A percentile compares a stretch with the other conserved stretches of the same genome.
These are phyloP conservation scores for Morus bassanus DNA, from an alignment of 2,797 vertebrate species.

Conservation along the genomic window DNA sequence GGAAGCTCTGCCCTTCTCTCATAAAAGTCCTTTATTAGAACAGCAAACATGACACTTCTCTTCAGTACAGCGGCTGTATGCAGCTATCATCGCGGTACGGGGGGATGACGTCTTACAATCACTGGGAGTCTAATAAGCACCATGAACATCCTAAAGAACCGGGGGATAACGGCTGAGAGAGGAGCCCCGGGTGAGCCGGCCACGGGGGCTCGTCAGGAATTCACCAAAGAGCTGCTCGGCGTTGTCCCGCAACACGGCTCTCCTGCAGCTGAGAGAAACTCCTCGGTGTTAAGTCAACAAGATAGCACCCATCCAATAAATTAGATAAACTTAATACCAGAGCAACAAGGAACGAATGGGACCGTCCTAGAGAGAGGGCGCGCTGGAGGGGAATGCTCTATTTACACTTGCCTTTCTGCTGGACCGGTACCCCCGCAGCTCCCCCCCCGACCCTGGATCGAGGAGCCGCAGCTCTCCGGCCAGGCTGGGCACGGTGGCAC, in stretches of 20 bases:
- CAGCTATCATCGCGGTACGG: conserved; percentile 70
- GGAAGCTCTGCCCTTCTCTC: conserved; percentile 45
- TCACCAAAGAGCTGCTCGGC: conserved; percentile 60
- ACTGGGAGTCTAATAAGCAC: conserved; percentile 78
- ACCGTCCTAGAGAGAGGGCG: conserved; percentile 37
- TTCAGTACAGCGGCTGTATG: conserved; percentile 70
- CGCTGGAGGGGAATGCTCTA: conserved; percentile 53
- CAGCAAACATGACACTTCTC: conserved; percentile 76
- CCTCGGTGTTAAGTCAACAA: conserved; percentile 45
- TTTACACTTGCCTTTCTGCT: conserved; percentile 67
- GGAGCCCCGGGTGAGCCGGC: conserved; percentile 73
- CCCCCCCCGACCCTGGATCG: neutral
- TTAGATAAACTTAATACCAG: conserved; percentile 62
- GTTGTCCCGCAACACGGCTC: conserved; percentile 83
- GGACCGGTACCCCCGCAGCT: neutral
- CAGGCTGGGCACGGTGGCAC: neutral
- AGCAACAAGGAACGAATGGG: conserved; percentile 28
- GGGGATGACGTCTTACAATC: conserved; percentile 69
- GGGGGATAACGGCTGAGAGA: conserved; percentile 45
- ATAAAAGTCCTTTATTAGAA: conserved; percentile 88
- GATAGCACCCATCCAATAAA: conserved; percentile 81
- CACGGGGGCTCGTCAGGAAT: conserved; percentile 66
- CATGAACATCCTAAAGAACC: conserved; percentile 69
- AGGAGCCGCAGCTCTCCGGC: neutral
- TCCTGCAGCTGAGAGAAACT: conserved; percentile 66